These are phyloP conservation scores for Progne subis DNA, from an alignment of 2,113 vertebrate genomes.

Conservation along the genomic window DNA sequence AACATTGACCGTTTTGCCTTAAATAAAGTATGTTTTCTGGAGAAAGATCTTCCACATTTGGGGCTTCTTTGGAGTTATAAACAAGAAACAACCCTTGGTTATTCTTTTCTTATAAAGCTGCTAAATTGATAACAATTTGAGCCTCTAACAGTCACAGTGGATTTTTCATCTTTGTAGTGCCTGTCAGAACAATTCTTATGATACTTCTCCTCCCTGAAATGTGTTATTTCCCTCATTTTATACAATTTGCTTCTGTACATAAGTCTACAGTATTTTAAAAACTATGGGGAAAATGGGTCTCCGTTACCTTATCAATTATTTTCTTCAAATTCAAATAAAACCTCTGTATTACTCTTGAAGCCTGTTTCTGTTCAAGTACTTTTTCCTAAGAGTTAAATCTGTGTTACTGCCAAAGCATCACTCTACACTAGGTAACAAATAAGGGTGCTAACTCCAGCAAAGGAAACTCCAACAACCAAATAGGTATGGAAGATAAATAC, in stretches of 20 bases:
- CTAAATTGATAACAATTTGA: neutral
- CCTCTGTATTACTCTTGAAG: neutral
- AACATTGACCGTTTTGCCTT: neutral
- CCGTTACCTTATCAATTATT: neutral
- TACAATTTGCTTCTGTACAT: neutral
- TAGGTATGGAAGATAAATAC: neutral
- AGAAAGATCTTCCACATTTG: neutral
- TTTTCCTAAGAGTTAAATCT: neutral
- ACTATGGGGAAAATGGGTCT: neutral
- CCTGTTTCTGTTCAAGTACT: neutral
- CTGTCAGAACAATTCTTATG: neutral
- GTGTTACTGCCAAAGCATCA: neutral
- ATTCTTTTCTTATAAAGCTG: neutral
- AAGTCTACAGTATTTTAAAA: neutral
- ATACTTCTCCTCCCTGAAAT: neutral
- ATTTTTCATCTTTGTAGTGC: neutral
- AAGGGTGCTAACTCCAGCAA: neutral
- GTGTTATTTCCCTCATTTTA: neutral
- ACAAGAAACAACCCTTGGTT: neutral
- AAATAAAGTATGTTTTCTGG: neutral
- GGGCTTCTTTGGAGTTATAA: neutral
- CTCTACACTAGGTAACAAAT: neutral
- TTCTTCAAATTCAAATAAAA: neutral
- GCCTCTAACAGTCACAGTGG: neutral
- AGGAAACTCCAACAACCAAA: neutral